Conservation (phyloP, 2,888 invertebrate species). For the Sinhomidia bicolor region DNA sequence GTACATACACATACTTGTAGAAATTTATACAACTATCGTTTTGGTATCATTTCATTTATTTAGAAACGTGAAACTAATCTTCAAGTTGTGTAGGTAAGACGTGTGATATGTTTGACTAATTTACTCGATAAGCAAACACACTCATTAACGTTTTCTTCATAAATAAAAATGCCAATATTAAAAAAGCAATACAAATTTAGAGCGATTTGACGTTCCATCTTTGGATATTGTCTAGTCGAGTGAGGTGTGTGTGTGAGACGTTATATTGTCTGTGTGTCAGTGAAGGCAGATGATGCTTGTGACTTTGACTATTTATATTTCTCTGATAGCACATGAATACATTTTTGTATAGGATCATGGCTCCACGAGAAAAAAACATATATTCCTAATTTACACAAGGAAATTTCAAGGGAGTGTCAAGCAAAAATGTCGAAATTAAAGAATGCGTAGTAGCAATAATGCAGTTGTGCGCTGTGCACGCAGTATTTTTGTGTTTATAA, state of each 20-base stretch:
- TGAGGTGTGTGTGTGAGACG: conserved; percentile 36
- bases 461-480: conserved; percentile 23
- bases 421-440: conserved; percentile 50
- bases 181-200: not conserved
- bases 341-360: conserved; percentile 5
- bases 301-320: not conserved
- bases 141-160: not conserved
- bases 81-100: not conserved
- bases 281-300: conserved; percentile 16
- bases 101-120: not conserved
- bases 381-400: conserved; percentile 50
- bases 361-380: conserved; percentile 4
- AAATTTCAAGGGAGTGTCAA: conserved; percentile 63
- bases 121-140: not conserved
- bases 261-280: not conserved
- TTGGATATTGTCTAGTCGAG: conserved; percentile 63
- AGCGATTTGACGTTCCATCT: conserved; percentile 30
- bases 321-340: not conserved
- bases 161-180: not conserved
- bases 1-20: no score
- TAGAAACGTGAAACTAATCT: no score
- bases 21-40: no score
- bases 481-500: not conserved
- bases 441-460: conserved; percentile 30
- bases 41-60: not conserved